These are phyloP conservation scores for Diachrysia chrysitis DNA, from an alignment of 2,888 invertebrate species.

Conservation along the genomic window DNA sequence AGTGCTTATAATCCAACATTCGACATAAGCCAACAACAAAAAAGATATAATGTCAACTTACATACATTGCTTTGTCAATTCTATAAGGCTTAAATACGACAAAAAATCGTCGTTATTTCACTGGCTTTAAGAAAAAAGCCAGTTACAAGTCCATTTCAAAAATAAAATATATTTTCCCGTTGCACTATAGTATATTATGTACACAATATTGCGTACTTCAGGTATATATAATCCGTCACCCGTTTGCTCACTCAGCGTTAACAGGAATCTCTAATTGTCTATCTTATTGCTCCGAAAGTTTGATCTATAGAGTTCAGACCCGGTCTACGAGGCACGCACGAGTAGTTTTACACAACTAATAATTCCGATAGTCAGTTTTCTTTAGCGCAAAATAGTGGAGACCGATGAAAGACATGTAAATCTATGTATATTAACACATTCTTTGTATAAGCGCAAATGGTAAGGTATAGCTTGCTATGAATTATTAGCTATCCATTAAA, in stretches of 20 bases:
- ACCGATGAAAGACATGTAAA: too few species aligned
- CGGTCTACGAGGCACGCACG: not conserved
- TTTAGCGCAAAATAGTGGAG: too few species aligned
- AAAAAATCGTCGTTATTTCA: slow-evolving; percentile 16
- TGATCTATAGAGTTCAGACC: slow-evolving; percentile 20
- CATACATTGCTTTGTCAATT: slow-evolving; percentile 19
- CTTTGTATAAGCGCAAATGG: too few species aligned
- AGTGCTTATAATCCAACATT: slow-evolving; percentile 27
- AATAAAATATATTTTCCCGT: slow-evolving; percentile 12
- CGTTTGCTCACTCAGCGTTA: slow-evolving; percentile 12
- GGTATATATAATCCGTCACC: slow-evolving; percentile 12
- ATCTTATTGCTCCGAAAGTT: slow-evolving; percentile 26
- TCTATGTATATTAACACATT: too few species aligned
- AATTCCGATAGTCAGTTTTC: not conserved
- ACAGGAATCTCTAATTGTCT: slow-evolving; percentile 15
- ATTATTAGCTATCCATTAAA: too few species aligned
- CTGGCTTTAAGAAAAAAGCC: slow-evolving; percentile 15
- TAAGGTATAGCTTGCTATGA: too few species aligned
- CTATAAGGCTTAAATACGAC: slow-evolving; percentile 10
- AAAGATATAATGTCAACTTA: slow-evolving; percentile 48
- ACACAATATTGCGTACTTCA: slow-evolving; percentile 26
- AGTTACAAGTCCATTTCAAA: slow-evolving; percentile 14
- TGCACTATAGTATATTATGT: slow-evolving; percentile 27
- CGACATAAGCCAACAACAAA: slow-evolving; percentile 19
- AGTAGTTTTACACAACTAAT: not conserved